Evolutionary conservation across 2,113 vertebrate genomes (phyloP).

Genomic region (Scolopax mira): DNA sequence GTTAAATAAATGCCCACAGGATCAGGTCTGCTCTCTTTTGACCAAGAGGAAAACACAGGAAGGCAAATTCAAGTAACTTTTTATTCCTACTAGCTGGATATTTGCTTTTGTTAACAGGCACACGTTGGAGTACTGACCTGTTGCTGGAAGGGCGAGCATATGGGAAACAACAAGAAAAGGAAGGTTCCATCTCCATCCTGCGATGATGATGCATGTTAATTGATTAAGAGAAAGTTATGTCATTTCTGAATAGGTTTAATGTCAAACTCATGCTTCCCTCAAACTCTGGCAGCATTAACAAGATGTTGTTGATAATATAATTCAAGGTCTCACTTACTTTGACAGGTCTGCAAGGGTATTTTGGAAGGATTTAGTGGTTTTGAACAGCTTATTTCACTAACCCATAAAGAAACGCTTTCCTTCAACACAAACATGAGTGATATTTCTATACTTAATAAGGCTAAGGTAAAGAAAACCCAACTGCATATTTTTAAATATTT

Average conservation of each 20-base stretch:
- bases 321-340: neutral
- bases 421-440: neutral
- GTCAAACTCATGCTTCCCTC: neutral
- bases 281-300: neutral
- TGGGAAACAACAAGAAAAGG: neutral
- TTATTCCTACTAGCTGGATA: neutral
- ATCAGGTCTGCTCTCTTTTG: neutral
- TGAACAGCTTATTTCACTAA: conserved; percentile 50
- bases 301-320: neutral
- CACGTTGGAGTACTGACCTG: rapidly evolving
- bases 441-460: conserved; percentile 16
- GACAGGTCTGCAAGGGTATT: conserved; percentile 22
- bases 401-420: conserved; percentile 28
- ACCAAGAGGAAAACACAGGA: neutral
- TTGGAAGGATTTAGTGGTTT: conserved; percentile 41
- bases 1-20: neutral
- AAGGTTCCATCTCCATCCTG: neutral
- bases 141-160: neutral
- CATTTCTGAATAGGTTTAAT: neutral
- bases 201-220: neutral
- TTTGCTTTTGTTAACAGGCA: neutral
- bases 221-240: neutral
- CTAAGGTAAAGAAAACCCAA: conserved; percentile 60
- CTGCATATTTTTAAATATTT: conserved; percentile 22
- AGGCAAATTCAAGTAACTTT: neutral